Evolutionary conservation across 2,797 vertebrate genomes (phyloP), one percentile per base, ranked within the genome.

Genomic region (Phrynocephalus vlangalii): DNA sequence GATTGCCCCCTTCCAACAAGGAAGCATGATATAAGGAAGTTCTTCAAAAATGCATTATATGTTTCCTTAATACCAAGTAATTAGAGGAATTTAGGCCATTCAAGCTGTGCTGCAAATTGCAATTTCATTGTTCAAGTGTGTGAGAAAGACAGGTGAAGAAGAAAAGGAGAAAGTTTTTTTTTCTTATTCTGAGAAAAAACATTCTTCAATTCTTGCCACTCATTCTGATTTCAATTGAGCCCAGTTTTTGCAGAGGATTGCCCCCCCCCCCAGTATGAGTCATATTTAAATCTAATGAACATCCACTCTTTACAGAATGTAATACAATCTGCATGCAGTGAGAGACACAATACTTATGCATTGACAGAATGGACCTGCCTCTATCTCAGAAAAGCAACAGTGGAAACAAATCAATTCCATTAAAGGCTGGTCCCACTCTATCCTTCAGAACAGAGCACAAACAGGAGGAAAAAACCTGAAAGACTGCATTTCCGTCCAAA

Each of bases 221-320:
- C 13, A 84, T 83, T 93, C 75, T 82, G 91, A 92, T 86, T 75
- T 92, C 30, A 88, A 89, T 95, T 95, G 90, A 93, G 83, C n/a
- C 92, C 92, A 93, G 89, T 38, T 50, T 91, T 71, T 91, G 52
- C 60, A 88, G 87, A 67, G 38, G 38, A 2, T 44, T 89, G 96
- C 94, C 89, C 90, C 94, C 94, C 94, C 94, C 94, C 33, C 16
- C 6, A 80, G 82, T 82, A 6, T 96, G 95, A 96, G 86, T 96
- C 95, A 96, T 88, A 93, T 71, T 88, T 96, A 96, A 96, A 95
- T 96, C 91, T 84, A 89, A 91, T 87, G n/a, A 70, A 91, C 86
- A 87, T 77, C 95, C 90, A 84, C 83, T 95, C 94, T 88, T 84
- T 33, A 26, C 94, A 94, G 81, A 87, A 93, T 80, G 79, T 90